phyloP scores from a whole-genome alignment of 2,888 invertebrate genomes.

The Pachycephus smyrnensis region DNA sequence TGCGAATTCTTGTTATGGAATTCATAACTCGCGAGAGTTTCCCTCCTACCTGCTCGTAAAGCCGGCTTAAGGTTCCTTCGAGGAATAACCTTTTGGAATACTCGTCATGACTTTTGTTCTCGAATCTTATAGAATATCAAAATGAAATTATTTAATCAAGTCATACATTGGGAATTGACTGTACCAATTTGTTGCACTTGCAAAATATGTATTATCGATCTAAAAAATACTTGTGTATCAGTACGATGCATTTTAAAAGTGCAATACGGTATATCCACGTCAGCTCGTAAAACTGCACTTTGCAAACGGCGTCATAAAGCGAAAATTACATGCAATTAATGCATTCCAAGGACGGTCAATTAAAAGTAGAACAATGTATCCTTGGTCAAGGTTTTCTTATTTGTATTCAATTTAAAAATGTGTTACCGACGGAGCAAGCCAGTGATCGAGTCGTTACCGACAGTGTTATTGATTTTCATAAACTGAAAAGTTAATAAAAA shows the following conservation, averaged over 20 bases:
- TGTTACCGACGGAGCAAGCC: not conserved
- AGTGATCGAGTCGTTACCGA: not conserved
- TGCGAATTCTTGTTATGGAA: not conserved
- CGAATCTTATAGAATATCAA: not conserved
- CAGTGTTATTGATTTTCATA: not conserved
- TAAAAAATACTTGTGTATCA: too few relatives aligned
- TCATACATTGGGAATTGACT: not conserved
- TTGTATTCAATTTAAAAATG: not conserved
- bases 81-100: not conserved
- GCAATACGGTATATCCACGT: too few relatives aligned
- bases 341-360: too few relatives aligned
- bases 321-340: too few relatives aligned
- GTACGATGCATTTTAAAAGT: too few relatives aligned
- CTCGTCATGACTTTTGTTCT: not conserved
- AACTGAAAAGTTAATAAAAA: not conserved
- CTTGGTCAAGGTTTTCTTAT: too few relatives aligned
- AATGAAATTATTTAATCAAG: not conserved
- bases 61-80: not conserved
- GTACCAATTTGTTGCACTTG: not conserved
- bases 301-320: too few relatives aligned
- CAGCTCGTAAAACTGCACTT: too few relatives aligned
- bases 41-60: not conserved
- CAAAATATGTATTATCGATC: not conserved
- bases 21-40: not conserved
- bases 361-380: too few relatives aligned